Base-by-base conservation (phyloP, 1,140 invertebrate species). In the Hyphantria cunea region DNA sequence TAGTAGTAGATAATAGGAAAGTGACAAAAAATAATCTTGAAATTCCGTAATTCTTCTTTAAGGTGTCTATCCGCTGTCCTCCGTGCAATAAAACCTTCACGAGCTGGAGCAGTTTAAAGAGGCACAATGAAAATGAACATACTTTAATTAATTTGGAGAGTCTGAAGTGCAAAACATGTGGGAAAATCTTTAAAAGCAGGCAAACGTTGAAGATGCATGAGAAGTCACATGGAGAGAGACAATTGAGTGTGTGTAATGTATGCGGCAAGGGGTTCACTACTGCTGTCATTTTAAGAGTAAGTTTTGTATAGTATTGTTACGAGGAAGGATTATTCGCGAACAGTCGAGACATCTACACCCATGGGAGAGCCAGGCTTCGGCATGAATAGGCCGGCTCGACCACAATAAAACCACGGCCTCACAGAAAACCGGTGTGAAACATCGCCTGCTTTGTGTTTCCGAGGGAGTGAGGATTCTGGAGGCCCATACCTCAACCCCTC, bases 191-290 rank as follows among this genome's bases (percentile, higher is more conserved):
- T 5, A 86, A 86, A 51, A 88, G 66, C 42, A 56, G 53, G 6
- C 76, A 82, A 44, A 80, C 86, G 0, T 63, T 91, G 34, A 70
- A 69, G 14, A 69, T 69, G 41, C 90, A 91, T 59, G 44, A 76
- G 25, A 80, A 80, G 34, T 72, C 66, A 5, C 90, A 91, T 51
- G 68, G 67, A 0, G 66, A 84, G 32, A 75, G 76, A 13, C 75
- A 74, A 12, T 5, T 74, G 5, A 80, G 67, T 32, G 76, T 91
- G 15, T 91, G 90, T 51, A 78, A 91, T 68, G 71, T 90, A 0
- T 91, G 90, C 56, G 90, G 89, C 1, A 89, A 84, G 41, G 75
- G 73, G 25, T 88, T 72, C 53, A 74, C 72, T 15, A 79, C 78
- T 39, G 68, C 72, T 10, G 60, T 68, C 53, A 70, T 71, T 52